Base-by-base conservation (phyloP, 2,888 invertebrate species). In the Apoda limacodes region DNA sequence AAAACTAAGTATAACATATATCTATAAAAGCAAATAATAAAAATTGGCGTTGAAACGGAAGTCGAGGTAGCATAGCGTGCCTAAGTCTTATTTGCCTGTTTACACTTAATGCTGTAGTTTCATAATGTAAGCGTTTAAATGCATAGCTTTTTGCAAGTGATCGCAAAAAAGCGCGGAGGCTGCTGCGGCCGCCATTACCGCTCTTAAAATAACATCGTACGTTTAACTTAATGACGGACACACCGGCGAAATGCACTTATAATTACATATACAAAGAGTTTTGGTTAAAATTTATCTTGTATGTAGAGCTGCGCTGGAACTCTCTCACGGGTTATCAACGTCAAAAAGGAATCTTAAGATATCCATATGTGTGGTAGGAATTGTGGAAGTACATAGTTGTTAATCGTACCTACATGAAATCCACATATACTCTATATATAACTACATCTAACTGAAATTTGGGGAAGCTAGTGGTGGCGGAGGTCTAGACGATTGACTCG, bases 61-160 rank as follows among this genome's bases (percentile, higher is more conserved):
- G n/a, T n/a, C n/a, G n/a, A n/a, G n/a, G n/a, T n/a, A n/a, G n/a
- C n/a, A n/a, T n/a, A n/a, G n/a, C n/a, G n/a, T n/a, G n/a, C n/a
- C n/a, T n/a, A n/a, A n/a, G n/a, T n/a, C n/a, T n/a, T n/a, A n/a
- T n/a, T n/a, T n/a, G n/a, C 55, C 52, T 63, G 64, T 70, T 72
- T 75, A 68, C 71, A 67, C 68, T 76, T 69, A 63, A 71, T 71
- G 71, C 75, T 66, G 69, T 74, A 78, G 76, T 78, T 78, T 76
- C 72, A 80, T 78, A 80, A 80, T 78, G 74, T 64, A 74, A 66
- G 71, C 76, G 75, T 75, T 80, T 78, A 80, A 80, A 72, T 76
- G 78, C 78, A 78, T 78, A 78, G 72, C 74, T 76, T 75, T 78
- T 67, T 68, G 74, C 71, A 70, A 70, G 68, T 54, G 66, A 52